Percentiles rank a stretch among this genome's conserved stretches.
These are phyloP conservation scores for Drosophila tristis DNA, from an alignment of 1,140 invertebrate species.

Conservation along the genomic window DNA sequence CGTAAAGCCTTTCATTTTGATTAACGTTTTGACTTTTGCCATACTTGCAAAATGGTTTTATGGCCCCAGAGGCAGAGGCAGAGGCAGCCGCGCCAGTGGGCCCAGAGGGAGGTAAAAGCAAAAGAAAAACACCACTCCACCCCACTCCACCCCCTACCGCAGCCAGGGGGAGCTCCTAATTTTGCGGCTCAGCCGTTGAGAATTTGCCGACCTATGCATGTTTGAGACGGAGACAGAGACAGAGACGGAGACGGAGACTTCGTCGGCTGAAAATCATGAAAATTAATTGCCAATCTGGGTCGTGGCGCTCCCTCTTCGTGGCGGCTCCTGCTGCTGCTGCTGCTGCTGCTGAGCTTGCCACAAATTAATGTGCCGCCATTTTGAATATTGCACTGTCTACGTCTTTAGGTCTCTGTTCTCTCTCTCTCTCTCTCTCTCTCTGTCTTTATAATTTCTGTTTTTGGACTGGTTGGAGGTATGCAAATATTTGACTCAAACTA, in stretches of 20 bases:
- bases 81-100: no score
- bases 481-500: conserved; percentile 52
- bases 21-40: conserved; percentile 25
- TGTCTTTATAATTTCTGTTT: background rate
- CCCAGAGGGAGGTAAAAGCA: background rate
- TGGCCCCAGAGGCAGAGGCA: conserved; percentile 3
- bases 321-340: background rate
- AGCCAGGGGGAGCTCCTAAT: background rate
- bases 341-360: conserved; percentile 49
- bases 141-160: background rate
- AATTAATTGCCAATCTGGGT: conserved; percentile 71
- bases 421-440: background rate
- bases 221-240: background rate
- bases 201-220: conserved; percentile 37
- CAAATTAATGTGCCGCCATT: conserved; percentile 49
- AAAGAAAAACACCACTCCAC: no score
- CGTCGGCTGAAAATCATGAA: conserved; percentile 49
- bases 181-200: conserved; percentile 13
- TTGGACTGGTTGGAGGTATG: conserved; percentile 32
- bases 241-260: background rate
- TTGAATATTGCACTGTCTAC: conserved; percentile 26
- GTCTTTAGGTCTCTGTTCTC: background rate
- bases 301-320: background rate
- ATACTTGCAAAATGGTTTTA: conserved; percentile 45
- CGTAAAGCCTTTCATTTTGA: conserved; percentile 51